Evolutionary conservation across 1,140 invertebrate species (phyloP), one percentile per base, ranked within the genome.

Genomic region (Drosophila setifemur): DNA sequence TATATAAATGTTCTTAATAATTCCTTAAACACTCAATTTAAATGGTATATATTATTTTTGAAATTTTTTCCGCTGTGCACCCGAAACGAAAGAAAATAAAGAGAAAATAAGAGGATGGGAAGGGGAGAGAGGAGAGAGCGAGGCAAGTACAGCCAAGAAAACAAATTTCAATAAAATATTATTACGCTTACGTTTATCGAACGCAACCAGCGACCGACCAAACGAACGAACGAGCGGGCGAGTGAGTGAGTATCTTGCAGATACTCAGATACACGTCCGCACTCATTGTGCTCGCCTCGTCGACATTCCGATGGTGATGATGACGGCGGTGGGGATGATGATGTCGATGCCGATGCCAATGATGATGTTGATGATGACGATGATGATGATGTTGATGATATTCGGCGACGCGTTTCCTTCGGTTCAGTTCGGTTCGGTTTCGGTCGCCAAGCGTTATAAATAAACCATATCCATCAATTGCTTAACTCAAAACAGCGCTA

Each of bases 91-190:
- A 26, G 47, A 31, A 73, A 50, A 40, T 25, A 48, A 25, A 52
- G 39, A 53, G 29, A 33, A 55, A 55, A 35, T 43, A 54, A 8
- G 7, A 26, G 14, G n/a, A n/a, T n/a, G 11, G 26, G 25, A 12
- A 18, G n/a, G 25, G 39, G 39, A 4, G n/a, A 9, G 33, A 12
- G 18, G 23, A 31, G 14, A 23, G 23, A 50, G 57, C 53, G 28
- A 44, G 33, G 16, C 53, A 50, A 71, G 37, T 53, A 64, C 61
- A 77, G 58, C 73, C 72, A 79, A 81, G 67, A 75, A 85, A 87
- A 86, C 76, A 86, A 86, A 86, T 86, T 86, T 86, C 81, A 86
- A 86, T 86, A 86, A 86, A 86, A 86, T 87, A 86, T 86, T 86
- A 86, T 86, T 86, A 86, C 81, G 81, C 82, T 86, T 86, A 86